A percentile compares a stretch with the other conserved stretches of the same genome.
Evolutionary conservation across 2,113 vertebrate genomes (phyloP).

Genomic region (Mobula birostris): DNA sequence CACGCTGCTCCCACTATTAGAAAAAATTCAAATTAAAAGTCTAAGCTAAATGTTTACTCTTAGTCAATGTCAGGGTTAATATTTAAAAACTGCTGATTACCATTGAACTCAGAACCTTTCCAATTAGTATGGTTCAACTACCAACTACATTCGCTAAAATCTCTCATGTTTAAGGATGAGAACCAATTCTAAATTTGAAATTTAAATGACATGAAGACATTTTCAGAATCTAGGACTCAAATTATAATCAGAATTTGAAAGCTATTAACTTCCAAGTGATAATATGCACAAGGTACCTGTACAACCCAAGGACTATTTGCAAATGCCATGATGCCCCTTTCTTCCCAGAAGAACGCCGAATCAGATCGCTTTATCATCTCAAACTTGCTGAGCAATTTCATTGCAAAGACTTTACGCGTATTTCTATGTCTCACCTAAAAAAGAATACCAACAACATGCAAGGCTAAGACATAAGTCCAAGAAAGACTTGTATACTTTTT

Average conservation of each 20-base stretch:
- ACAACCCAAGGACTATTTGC: constrained; percentile 97
- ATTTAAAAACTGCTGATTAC: not conserved
- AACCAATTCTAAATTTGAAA: not conserved
- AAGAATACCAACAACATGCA: not conserved
- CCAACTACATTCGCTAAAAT: not conserved
- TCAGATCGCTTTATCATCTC: constrained; percentile 99
- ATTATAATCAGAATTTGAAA: not conserved
- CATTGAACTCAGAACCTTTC: not conserved
- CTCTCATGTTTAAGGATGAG: not conserved
- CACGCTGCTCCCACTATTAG: not conserved
- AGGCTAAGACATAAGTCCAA: not conserved
- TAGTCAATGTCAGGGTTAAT: not conserved
- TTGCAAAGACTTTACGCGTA: constrained; percentile 87
- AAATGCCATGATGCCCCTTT: constrained; percentile 99
- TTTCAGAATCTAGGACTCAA: not conserved
- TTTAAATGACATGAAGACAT: not conserved
- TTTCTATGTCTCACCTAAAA: constrained; percentile 91
- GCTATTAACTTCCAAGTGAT: not conserved
- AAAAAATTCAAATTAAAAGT: not conserved
- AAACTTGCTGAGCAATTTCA: constrained; percentile 98
- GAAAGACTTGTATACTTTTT: not conserved
- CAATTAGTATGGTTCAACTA: not conserved
- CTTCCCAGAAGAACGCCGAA: constrained; percentile 99
- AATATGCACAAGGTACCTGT: constrained; percentile 64
- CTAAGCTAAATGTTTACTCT: too few species aligned